Percentiles rank a stretch among this genome's conserved stretches.
These are phyloP conservation scores for Ceyx cyanopectus DNA, from an alignment of 2,113 vertebrate species.

Conservation along the genomic window DNA sequence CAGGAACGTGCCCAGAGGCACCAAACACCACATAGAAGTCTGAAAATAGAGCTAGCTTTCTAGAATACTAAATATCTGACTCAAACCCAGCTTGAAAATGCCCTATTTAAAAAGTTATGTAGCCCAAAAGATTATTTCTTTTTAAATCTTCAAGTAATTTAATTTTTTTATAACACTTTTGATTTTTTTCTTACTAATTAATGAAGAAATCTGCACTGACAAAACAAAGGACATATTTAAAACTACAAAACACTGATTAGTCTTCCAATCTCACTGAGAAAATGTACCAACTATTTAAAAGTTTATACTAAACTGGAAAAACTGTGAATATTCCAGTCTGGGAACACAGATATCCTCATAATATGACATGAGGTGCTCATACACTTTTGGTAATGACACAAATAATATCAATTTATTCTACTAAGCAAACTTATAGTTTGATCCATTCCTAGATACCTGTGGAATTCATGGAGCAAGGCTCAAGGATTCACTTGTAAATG, in stretches of 20 bases:
- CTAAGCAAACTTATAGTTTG: neutral
- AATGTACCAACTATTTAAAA: neutral
- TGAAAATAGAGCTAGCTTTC: neutral
- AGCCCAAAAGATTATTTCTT: neutral
- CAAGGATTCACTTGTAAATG: neutral
- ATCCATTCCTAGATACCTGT: neutral
- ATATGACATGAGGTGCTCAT: neutral
- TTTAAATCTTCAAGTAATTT: neutral
- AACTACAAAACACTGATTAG: neutral
- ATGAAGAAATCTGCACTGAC: neutral
- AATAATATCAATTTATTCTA: neutral
- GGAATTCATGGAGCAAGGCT: neutral
- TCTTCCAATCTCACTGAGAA: neutral
- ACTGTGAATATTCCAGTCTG: neutral
- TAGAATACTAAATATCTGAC: neutral
- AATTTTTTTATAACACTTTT: no score
- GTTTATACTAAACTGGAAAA: neutral
- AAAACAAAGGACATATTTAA: neutral
- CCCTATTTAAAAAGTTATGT: neutral
- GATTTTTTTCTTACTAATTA: neutral
- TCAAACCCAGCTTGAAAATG: neutral
- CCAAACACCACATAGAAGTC: rapidly evolving
- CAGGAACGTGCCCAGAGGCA: neutral
- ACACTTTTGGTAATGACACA: neutral
- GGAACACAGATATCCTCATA: neutral